Base-by-base conservation (phyloP, 1,140 invertebrate genomes). In the Bombus polaris region DNA sequence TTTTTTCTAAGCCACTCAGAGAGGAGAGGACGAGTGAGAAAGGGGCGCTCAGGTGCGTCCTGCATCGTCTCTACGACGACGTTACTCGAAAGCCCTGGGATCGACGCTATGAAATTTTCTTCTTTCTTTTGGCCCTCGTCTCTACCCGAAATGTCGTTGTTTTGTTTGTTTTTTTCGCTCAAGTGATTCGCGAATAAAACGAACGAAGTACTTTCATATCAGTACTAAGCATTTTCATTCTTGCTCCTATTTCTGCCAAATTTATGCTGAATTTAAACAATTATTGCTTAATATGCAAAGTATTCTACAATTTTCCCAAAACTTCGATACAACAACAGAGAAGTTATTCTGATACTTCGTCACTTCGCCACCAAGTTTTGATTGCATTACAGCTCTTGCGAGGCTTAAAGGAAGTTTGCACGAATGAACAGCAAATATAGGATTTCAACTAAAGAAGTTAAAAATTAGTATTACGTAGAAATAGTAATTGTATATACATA, bases 31-130 rank as follows among this genome's bases (percentile, higher is more conserved):
- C 59, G 87, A 87, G 78, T 9, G 88, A 87, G n/a, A 70, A 87
- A 87, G 73, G 53, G 88, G 81, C 70, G 88, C 89, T 85, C 88
- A 90, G 89, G 88, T 87, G 89, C 81, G 85, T 87, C 85, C 70
- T 84, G 89, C 85, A 82, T 72, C 89, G 73, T 78, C 70, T 87
- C 85, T 71, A n/a, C 28, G 59, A 59, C 88, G 85, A 89, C 66
- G 44, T 57, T 12, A n/a, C 75, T n/a, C 57, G 75, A 77, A 65
- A 89, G 88, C 81, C 53, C 68, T 82, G 66, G 84, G 85, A 83
- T 76, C 78, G 86, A 85, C 89, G 86, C 87, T 87, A 87, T 89
- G 89, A 89, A 90, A 90, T 87, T 87, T 81, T 77, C 78, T 62
- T 47, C 80, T 85, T 87, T 81, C 71, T 70, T 68, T 62, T 39